These are phyloP conservation scores for Dinocampus coccinellae DNA, from an alignment of 2,888 invertebrate genomes.

Conservation along the genomic window DNA sequence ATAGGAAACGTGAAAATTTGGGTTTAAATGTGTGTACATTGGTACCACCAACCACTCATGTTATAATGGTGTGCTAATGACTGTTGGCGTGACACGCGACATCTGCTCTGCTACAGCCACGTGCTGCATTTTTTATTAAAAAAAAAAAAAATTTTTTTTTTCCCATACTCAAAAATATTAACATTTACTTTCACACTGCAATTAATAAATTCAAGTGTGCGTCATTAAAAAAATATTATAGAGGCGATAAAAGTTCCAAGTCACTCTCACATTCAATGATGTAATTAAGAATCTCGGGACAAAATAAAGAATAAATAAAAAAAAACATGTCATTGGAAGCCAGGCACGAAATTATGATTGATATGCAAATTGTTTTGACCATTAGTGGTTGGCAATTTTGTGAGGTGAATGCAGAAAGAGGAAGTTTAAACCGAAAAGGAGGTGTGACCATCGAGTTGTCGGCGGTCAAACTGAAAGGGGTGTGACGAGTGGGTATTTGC, in stretches of 20 bases:
- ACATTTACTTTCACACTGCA: too few relatives aligned
- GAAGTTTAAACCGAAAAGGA: slow-evolving; percentile 18
- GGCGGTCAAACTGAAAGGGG: slow-evolving; percentile 48
- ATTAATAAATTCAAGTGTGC: too few relatives aligned
- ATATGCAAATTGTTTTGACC: slow-evolving; percentile 62
- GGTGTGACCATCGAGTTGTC: background rate
- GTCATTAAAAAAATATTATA: too few relatives aligned
- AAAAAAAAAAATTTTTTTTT: background rate
- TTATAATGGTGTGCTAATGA: slow-evolving; percentile 60
- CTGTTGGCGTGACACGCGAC: slow-evolving; percentile 36
- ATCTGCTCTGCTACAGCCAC: slow-evolving; percentile 23
- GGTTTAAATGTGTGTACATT: slow-evolving; percentile 46
- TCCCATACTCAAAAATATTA: too few relatives aligned
- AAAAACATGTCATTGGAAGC: background rate
- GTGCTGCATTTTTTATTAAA: background rate
- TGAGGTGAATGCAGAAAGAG: slow-evolving; percentile 45
- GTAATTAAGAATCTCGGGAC: too few relatives aligned
- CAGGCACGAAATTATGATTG: slow-evolving; percentile 51
- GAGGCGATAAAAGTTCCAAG: too few relatives aligned
- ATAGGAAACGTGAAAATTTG: slow-evolving; percentile 51
- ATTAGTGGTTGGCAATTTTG: slow-evolving; percentile 50
- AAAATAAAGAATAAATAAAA: slow-evolving; percentile 12
- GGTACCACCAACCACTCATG: slow-evolving; percentile 59
- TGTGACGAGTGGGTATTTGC: slow-evolving; percentile 55
- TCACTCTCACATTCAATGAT: too few relatives aligned